These are phyloP conservation scores for Ernsta delagoae DNA, from an alignment of 2,888 invertebrate genomes.

Conservation along the genomic window DNA sequence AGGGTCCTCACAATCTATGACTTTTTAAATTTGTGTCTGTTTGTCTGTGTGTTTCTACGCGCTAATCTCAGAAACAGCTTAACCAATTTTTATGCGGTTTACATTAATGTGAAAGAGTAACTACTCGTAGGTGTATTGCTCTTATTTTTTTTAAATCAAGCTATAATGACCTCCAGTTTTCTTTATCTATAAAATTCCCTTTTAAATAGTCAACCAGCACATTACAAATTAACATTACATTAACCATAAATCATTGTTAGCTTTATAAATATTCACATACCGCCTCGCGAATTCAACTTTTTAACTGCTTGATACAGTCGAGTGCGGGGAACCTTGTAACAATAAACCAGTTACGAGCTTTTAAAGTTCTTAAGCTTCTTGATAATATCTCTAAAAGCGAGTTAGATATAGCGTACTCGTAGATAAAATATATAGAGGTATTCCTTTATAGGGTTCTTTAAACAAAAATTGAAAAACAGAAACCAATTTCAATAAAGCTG, in stretches of 20 bases:
- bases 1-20: no score
- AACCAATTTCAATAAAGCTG: background rate
- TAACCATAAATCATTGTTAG: background rate
- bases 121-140: no score
- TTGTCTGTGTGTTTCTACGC: no score
- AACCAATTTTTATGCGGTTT: no score
- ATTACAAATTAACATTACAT: no score
- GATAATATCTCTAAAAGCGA: conserved; percentile 35
- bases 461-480: background rate
- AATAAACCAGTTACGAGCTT: conserved; percentile 24
- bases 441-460: conserved; percentile 1
- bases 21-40: no score
- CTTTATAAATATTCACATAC: background rate
- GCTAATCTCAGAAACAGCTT: no score
- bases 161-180: background rate
- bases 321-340: conserved; percentile 39
- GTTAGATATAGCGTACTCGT: background rate
- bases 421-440: background rate
- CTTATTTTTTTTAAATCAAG: no score
- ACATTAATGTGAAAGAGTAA: no score
- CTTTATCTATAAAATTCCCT: background rate
- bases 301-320: conserved; percentile 20
- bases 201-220: background rate
- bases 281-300: conserved; percentile 24
- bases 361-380: conserved; percentile 37